Conservation (phyloP, 2,113 vertebrate species). For the Saguinus midas region DNA sequence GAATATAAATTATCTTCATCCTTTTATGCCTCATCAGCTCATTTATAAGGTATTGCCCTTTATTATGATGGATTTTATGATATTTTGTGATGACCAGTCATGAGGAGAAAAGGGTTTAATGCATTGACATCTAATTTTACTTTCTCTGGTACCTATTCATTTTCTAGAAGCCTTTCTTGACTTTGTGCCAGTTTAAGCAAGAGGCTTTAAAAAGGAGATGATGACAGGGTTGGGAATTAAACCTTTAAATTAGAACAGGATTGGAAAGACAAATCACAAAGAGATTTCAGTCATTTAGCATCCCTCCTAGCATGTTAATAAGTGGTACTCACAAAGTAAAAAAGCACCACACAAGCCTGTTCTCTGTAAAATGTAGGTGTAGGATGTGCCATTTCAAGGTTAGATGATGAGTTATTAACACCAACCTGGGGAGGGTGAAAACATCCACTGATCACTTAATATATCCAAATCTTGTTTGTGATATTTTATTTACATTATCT, state of each 20-base stretch:
- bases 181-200: constrained; percentile 66
- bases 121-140: constrained; percentile 81
- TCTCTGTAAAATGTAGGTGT: not conserved
- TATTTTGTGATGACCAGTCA: constrained; percentile 78
- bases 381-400: not conserved
- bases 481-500: not conserved
- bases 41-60: constrained; percentile 77
- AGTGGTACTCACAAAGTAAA: not conserved
- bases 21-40: constrained; percentile 64
- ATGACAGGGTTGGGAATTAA: constrained; percentile 70
- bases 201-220: constrained; percentile 65
- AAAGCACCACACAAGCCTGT: not conserved
- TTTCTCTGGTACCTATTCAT: constrained; percentile 73
- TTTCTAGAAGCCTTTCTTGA: constrained; percentile 74
- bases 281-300: constrained; percentile 54
- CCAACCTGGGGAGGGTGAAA: not conserved
- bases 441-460: not conserved
- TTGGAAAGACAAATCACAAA: constrained; percentile 58
- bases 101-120: constrained; percentile 71
- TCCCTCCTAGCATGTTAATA: constrained; percentile 49
- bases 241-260: constrained; percentile 69
- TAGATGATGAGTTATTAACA: not conserved
- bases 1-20: constrained; percentile 65
- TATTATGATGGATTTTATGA: constrained; percentile 76
- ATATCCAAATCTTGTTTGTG: no score